These are phyloP conservation scores for Chalcosyrphus nemorum DNA, from an alignment of 2,888 invertebrate genomes.

Conservation along the genomic window DNA sequence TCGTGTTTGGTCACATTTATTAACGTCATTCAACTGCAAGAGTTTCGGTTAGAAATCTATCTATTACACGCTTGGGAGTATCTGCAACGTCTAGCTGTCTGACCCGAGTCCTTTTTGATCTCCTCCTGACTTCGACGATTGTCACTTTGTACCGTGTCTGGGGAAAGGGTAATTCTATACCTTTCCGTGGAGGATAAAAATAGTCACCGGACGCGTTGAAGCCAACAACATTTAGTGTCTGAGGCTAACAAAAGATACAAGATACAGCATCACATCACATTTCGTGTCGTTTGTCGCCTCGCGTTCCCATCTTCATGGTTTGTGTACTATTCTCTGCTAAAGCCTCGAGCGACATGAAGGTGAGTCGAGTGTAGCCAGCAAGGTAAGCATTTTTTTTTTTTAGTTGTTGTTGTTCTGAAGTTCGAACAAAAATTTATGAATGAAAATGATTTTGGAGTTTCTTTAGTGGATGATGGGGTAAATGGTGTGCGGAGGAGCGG, in stretches of 20 bases:
- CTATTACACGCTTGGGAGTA: not conserved
- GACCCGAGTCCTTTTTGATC: slow-evolving; percentile 35
- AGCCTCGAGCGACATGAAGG: slow-evolving; percentile 26
- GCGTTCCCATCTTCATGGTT: slow-evolving; percentile 1
- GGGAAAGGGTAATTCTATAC: slow-evolving; percentile 34
- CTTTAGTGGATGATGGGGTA: not conserved
- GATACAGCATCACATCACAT: slow-evolving; percentile 43
- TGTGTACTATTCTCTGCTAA: too few species aligned
- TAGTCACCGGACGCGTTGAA: slow-evolving; percentile 35
- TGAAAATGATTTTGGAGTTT: slow-evolving; percentile 51
- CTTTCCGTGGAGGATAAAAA: not conserved
- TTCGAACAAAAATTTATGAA: slow-evolving; percentile 49
- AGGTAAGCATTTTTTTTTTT: slow-evolving; percentile 16
- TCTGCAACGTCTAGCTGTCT: slow-evolving; percentile 28
- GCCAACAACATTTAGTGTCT: slow-evolving; percentile 20
- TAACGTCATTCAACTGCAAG: slow-evolving; percentile 6
- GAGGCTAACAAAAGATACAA: not conserved
- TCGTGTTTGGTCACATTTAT: slow-evolving; percentile 29
- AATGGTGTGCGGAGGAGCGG: not conserved
- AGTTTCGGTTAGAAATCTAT: slow-evolving; percentile 15
- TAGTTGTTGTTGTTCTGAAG: not conserved
- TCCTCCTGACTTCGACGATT: slow-evolving; percentile 7
- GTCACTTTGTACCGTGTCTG: slow-evolving; percentile 13
- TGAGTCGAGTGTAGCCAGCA: slow-evolving; percentile 13
- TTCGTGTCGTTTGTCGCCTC: slow-evolving; percentile 51